Base-by-base conservation (phyloP, 1,140 invertebrate species). In the Drosophila nasuta region DNA sequence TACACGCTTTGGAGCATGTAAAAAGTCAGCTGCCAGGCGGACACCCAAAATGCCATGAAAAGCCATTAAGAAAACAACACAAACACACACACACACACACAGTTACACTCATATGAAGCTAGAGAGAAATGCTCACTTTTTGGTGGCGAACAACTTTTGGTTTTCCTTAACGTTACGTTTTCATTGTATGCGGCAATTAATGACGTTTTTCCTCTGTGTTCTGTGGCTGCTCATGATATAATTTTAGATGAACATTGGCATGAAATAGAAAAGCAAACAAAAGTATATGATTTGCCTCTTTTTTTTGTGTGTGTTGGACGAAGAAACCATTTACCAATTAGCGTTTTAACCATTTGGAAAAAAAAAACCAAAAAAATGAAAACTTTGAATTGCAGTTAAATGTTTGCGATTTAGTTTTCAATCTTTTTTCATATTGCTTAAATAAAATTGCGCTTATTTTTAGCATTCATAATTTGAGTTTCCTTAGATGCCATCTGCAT, bases 121-220 rank as follows among this genome's bases (percentile, higher is more conserved):
- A 8, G 25, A 48, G 8, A 35, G 38, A 25, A 52, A 15, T 49
- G 46, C 41, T 45, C 5, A 43, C 28, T 73, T 58, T 73, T 25
- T 25, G 48, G 3, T 46, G 48, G 3, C 20, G 4, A 38, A 56
- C 49, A 65, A 28, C 13, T 57, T 35, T 58, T 73, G 46, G 46
- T 13, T 75, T 78, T 70, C 41, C 38, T 54, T 70, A 43, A 43
- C 41, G 41, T 13, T 43, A 58, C 28, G 46, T 43, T 64, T 60
- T 46, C 68, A 46, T 75, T 59, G 35, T 75, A 56, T 68, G 41
- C 65, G 54, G 64, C 65, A 74, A 89, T 83, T 89, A 81, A 83
- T 88, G 83, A 88, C 83, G 83, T 86, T 81, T 85, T 75, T 59
- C 43, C 49, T 41, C 33, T 20, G 45, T 59, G 43, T 41, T 33